Evolutionary conservation across 2,888 invertebrate genomes (phyloP), one percentile per base, ranked within the genome.

Genomic region (Agelastica alni): DNA sequence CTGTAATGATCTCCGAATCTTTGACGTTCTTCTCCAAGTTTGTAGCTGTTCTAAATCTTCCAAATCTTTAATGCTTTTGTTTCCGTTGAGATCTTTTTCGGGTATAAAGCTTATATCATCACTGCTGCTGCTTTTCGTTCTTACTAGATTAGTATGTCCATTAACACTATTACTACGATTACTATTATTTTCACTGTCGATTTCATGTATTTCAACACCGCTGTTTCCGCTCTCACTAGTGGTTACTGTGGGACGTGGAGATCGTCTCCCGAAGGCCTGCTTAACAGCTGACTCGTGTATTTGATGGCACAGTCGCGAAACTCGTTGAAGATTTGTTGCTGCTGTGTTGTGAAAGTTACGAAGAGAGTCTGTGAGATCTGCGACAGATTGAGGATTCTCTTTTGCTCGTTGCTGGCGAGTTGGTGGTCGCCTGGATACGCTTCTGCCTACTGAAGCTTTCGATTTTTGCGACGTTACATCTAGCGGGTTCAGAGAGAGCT

Each of bases 1-100:
- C 68, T 89, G 86, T 61, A 89, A 77, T 3, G 88, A 87, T 56
- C 83, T 79, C 36, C 86, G 81, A 53, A 83, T 77, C 64, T 83
- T 83, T 9, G 86, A 86, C 42, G 85, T 83, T 61, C 87, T 81
- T 45, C 81, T 76, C 85, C 89, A 88, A 69, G 83, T 85, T 53
- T 73, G 70, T 10, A 75, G 59, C 22, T 77, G 70, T 42, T 74
- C 72, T n/a, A 71, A 57, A 54, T 76, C 75, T 43, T 75, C 74
- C 26, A 70, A 59, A 51, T 73, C 74, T 51, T 75, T 74, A 4
- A 68, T 64, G 34, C 71, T 73, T 58, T 71, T 52, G 17, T 47
- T 73, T 9, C 62, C 68, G 3, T 67, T 54, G 45, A 67, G 65
- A 34, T 71, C 71, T 46, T 68, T 65, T 22, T 71, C 70, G 3